These are phyloP conservation scores for Corythoichthys intestinalis DNA, from an alignment of 2,113 vertebrate genomes.

Conservation along the genomic window DNA sequence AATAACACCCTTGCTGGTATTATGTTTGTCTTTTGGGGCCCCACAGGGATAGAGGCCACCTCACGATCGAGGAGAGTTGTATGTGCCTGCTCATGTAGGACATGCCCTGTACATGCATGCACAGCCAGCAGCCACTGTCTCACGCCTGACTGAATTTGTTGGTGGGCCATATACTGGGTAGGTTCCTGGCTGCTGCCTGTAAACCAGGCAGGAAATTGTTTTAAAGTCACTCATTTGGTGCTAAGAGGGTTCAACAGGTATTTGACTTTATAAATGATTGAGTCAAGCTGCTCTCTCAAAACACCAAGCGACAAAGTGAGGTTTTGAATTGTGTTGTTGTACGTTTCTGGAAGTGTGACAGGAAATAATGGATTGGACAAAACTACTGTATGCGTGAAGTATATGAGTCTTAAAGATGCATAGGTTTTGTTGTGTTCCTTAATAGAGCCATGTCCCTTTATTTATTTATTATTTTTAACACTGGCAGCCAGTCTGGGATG, in stretches of 20 bases:
- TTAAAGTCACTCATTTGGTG: conserved; percentile 59
- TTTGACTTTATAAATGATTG: conserved; percentile 46
- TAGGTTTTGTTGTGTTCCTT: conserved; percentile 20
- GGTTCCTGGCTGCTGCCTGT: conserved; percentile 28
- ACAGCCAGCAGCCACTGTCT: conserved; percentile 51
- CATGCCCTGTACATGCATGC: conserved; percentile 50
- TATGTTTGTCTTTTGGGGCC: conserved; percentile 56
- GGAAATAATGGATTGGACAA: not conserved
- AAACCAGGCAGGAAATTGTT: conserved; percentile 37
- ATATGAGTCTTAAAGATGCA: not conserved
- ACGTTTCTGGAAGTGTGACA: not conserved
- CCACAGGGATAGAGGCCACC: conserved; percentile 52
- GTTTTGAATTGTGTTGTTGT: not conserved
- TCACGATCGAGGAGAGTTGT: conserved; percentile 36
- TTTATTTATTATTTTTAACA: not conserved
- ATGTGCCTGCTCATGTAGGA: conserved; percentile 67
- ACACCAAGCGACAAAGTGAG: not conserved
- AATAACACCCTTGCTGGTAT: conserved; percentile 48
- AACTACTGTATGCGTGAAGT: not conserved
- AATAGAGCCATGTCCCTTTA: not conserved
- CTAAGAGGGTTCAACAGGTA: conserved; percentile 56
- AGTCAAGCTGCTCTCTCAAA: conserved; percentile 16
- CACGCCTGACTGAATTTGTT: conserved; percentile 51
- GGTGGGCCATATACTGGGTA: conserved; percentile 26
- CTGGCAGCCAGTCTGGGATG: not conserved